A percentile compares a stretch with the other conserved stretches of the same genome.
These are phyloP conservation scores for Cactoblastis cactorum DNA, from an alignment of 2,888 invertebrate genomes.

Conservation along the genomic window DNA sequence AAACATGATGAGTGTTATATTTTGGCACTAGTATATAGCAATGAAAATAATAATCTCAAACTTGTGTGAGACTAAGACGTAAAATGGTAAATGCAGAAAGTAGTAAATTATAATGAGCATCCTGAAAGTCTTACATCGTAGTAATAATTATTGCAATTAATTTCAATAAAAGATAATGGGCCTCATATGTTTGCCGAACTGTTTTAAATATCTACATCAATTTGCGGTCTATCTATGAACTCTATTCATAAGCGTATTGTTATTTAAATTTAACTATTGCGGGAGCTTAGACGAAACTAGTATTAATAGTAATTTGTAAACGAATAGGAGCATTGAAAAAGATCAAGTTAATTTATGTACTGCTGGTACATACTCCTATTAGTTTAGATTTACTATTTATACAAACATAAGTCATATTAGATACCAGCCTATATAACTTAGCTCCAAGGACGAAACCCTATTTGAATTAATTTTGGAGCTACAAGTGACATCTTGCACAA, in stretches of 20 bases:
- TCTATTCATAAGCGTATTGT: conserved; percentile 49
- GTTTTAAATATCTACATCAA: conserved; percentile 28
- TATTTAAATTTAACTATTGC: conserved; percentile 41
- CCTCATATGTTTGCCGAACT: conserved; percentile 20
- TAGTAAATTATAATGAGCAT: conserved; percentile 70
- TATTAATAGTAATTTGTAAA: conserved; percentile 37
- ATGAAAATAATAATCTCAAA: conserved; percentile 3
- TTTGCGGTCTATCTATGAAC: conserved; percentile 29
- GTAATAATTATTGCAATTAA: conserved; percentile 28
- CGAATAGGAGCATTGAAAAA: conserved; percentile 13
- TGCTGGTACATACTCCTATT: conserved; percentile 26
- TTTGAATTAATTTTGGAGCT: conserved; percentile 49
- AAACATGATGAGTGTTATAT: conserved; percentile 2
- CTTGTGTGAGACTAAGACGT: background rate
- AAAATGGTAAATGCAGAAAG: conserved; percentile 37
- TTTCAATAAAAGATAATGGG: conserved; percentile 18
- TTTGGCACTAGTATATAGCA: conserved; percentile 27
- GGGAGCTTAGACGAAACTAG: conserved; percentile 48
- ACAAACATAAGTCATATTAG: conserved; percentile 22
- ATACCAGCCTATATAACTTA: conserved; percentile 24
- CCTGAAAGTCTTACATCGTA: conserved; percentile 51
- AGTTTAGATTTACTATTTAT: conserved; percentile 29
- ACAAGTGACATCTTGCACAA: conserved; percentile 50
- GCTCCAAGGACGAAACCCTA: conserved; percentile 32
- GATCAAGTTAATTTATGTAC: conserved; percentile 17